Base-by-base conservation (phyloP, 2,888 invertebrate species). In the Catonia carolina region DNA sequence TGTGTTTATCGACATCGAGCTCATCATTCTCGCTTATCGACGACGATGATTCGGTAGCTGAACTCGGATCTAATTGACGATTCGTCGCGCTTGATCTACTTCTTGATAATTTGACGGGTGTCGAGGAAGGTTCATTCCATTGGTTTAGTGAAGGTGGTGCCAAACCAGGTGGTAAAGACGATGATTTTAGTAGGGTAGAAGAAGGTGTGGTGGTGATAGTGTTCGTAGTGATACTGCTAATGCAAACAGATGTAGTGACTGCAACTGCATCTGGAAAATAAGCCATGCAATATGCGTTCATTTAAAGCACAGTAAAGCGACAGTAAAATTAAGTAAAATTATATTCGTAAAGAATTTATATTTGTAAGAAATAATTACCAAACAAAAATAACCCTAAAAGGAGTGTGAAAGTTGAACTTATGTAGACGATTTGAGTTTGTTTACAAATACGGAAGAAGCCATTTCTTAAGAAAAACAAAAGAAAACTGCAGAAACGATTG, bases 151-250 rank as follows among this genome's bases (percentile, higher is more conserved):
- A 77, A 3, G 78, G 73, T 31, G 80, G 73, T 37, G 80, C 79
- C 61, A 81, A 70, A 33, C 82, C 82, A 15, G 80, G 81, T 23
- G 83, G 83, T 55, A 83, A 72, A 60, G 83, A 83, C 27, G 82
- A 80, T 59, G 82, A 83, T 70, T 83, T 83, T 64, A 80, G 56
- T 48, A 52, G 58, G n/a, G 50, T 22, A 10, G 53, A 22, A n/a
- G 51, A 20, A 22, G 23, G 41, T 23, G 50, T 23, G 41, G 42
- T 18, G 12, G 52, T 33, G 10, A 42, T 23, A 49, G 27, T 6
- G 27, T 27, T 27, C 23, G n/a, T 10, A 18, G 41, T 22, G n/a
- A n/a, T n/a, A n/a, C n/a, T n/a, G n/a, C n/a, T n/a, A n/a, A n/a
- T n/a, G n/a, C n/a, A n/a, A 45, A 14, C 45, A 45, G 23, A 8